phyloP scores from a whole-genome alignment of 2,888 invertebrate species.

The Tenthredo mesomela region DNA sequence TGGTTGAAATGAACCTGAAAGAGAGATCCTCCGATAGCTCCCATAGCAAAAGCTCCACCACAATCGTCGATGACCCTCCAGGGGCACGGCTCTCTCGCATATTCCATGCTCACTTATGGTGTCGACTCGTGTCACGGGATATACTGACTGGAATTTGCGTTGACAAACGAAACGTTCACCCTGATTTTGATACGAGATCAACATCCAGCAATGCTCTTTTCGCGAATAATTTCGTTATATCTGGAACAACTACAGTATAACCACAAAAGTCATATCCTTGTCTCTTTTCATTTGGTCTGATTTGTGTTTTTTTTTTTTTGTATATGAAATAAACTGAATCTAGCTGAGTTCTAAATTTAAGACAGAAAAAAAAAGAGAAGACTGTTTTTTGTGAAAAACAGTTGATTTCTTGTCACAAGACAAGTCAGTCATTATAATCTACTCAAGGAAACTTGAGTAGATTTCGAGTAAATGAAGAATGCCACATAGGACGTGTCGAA shows the following conservation, averaged over 20 bases:
- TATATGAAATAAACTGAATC: neutral
- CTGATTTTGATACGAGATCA: neutral
- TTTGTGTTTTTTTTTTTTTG: neutral
- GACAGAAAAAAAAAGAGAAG: neutral
- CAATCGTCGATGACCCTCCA: conserved; percentile 99
- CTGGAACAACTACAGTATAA: neutral
- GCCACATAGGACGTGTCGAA: conserved; percentile 29
- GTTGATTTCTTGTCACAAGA: neutral
- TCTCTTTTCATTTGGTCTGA: neutral
- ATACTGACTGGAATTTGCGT: neutral
- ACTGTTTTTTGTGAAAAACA: neutral
- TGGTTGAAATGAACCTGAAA: conserved; percentile 81
- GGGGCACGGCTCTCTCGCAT: conserved; percentile 98
- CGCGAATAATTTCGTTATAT: neutral
- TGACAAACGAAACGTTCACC: neutral
- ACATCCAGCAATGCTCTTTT: neutral
- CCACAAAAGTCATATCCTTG: neutral
- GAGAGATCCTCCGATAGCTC: conserved; percentile 96
- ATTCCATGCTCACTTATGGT: conserved; percentile 89
- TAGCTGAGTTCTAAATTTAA: neutral
- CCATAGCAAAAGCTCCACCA: conserved; percentile 99
- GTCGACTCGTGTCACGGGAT: neutral
- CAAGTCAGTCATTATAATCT: neutral
- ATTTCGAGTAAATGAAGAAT: neutral
- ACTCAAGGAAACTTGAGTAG: neutral